These are phyloP conservation scores for Gavia stellata DNA, from an alignment of 2,113 vertebrate species.

Conservation along the genomic window DNA sequence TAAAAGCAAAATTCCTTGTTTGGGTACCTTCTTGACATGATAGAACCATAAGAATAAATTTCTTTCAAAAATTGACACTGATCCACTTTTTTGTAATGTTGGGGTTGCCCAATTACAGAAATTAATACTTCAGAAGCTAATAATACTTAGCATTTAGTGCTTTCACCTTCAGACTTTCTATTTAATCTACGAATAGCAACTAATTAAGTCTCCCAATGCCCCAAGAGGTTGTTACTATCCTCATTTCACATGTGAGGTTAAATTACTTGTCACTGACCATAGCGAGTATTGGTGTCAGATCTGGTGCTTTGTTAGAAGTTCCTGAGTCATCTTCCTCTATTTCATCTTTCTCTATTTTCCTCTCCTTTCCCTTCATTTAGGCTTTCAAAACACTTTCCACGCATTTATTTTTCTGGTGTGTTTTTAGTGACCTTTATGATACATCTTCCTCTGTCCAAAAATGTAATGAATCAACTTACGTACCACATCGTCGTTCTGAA, in stretches of 20 bases:
- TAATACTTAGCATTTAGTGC: neutral
- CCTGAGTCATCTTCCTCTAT: neutral
- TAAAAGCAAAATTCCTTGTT: neutral
- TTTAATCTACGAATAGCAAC: conserved; percentile 34
- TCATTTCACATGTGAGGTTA: neutral
- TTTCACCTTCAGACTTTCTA: conserved; percentile 28
- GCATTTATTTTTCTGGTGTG: neutral
- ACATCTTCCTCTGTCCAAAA: neutral
- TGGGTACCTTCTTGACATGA: neutral
- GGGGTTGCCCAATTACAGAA: neutral
- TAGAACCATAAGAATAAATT: neutral
- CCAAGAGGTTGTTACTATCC: neutral
- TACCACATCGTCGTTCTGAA: neutral
- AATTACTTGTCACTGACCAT: neutral
- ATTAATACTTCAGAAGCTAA: neutral
- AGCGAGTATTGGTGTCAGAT: neutral
- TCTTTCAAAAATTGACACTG: neutral
- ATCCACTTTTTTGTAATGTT: neutral
- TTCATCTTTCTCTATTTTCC: neutral
- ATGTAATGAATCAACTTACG: accelerated
- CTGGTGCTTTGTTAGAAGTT: neutral
- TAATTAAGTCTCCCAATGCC: neutral
- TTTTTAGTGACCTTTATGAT: neutral
- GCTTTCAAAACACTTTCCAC: neutral
- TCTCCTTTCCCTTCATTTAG: neutral